Base-by-base conservation (phyloP, 2,797 vertebrate genomes). In the Myiotriccus ornatus region DNA sequence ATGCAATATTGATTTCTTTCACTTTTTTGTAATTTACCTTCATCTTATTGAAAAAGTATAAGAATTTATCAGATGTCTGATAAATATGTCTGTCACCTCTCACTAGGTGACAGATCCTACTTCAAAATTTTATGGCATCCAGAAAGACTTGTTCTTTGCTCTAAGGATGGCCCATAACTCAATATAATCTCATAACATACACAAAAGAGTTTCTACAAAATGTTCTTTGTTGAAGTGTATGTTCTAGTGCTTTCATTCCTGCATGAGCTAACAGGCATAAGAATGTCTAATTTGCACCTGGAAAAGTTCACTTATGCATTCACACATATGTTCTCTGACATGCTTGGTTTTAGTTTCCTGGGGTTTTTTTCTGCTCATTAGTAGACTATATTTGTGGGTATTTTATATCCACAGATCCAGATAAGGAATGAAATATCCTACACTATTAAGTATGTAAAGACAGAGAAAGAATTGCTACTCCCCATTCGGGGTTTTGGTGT, bases 261-360 rank as follows among this genome's bases (percentile, higher is more conserved):
- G 34, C 20, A 14, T 23, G 14, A 87, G 23, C 24, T 49, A 14
- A n/a, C 28, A 83, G 25, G 1, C 5, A 52, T 23, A 50, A 34
- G 15, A 30, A 39, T 18, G 17, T 52, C 80, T 84, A 47, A 57
- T 20, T 67, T 47, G 6, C 63, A 41, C 25, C 28, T 50, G 2
- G 21, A 32, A 16, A 52, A 52, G 30, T 52, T 52, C 30, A 37
- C 3, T 1, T 34, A 30, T 19, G 20, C 35, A n/a, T 60, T 49
- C 0, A 1, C 37, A 35, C 1, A 0, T 44, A 22, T 39, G 3
- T 52, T 62, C n/a, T 50, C 23, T 0, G 0, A 21, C 18, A 20
- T 0, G 0, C 20, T 56, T 73, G 17, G 1, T 0, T 12, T 11
- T 56, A 22, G 18, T 39, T 44, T 32, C 53, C 9, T 18, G 7